Conservation (phyloP, 2,797 vertebrate species). For the Orientallactaga sibirica region DNA sequence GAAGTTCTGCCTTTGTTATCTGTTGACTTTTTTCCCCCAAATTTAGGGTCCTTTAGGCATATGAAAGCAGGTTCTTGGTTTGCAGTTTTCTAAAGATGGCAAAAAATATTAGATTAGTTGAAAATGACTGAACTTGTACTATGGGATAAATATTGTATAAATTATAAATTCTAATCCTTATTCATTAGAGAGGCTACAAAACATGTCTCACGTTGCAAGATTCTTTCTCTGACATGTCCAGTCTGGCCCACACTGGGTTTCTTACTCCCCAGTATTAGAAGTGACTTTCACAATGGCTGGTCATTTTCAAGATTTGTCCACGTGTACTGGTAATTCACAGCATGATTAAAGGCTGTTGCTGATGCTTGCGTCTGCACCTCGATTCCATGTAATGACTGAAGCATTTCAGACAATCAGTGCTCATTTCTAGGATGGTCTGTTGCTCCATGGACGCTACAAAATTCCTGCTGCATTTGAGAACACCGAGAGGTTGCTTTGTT, state of each 20-base stretch:
- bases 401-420: not conserved
- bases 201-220: not conserved
- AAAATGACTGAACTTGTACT: not conserved
- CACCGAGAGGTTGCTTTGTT: not conserved
- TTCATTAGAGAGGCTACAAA: not conserved
- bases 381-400: not conserved
- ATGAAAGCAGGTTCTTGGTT: not conserved
- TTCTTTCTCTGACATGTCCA: not conserved
- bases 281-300: not conserved
- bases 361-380: not conserved
- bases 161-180: not conserved
- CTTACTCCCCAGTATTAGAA: not conserved
- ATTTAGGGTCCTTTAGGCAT: slow-evolving; percentile 22
- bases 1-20: not conserved
- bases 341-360: not conserved
- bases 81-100: not conserved
- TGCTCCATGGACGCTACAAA: not conserved
- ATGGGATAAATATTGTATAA: not conserved
- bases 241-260: too few species aligned
- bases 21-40: not conserved
- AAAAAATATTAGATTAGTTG: not conserved
- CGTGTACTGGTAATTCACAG: not conserved
- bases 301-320: not conserved
- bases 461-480: not conserved
- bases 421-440: not conserved